These are phyloP conservation scores for Psettodes erumei DNA, from an alignment of 2,113 vertebrate species.

Conservation along the genomic window DNA sequence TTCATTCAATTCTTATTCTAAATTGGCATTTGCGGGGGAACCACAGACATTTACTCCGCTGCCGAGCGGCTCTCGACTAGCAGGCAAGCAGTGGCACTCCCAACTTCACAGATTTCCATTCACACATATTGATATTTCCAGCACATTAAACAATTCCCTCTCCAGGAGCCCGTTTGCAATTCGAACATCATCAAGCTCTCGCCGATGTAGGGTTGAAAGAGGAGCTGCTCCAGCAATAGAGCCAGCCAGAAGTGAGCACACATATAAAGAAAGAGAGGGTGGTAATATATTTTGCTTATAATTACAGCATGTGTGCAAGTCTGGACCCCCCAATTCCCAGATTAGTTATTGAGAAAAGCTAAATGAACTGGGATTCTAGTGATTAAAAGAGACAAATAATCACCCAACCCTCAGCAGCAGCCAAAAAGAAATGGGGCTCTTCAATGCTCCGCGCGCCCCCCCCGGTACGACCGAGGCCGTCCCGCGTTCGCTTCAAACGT, in stretches of 20 bases:
- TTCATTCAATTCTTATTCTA: constrained; percentile 32
- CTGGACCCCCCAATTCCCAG: constrained; percentile 75
- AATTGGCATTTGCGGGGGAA: constrained; percentile 36
- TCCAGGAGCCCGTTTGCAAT: constrained; percentile 19
- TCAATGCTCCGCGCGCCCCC: constrained; percentile 37
- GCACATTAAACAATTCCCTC: constrained; percentile 30
- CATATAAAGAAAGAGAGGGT: constrained; percentile 45
- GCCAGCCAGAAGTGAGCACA: constrained; percentile 62
- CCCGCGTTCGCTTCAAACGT: constrained; percentile 74
- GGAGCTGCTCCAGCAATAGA: constrained; percentile 6
- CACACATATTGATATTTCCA: constrained; percentile 36
- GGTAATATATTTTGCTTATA: constrained; percentile 76
- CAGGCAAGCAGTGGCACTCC: constrained; percentile 3
- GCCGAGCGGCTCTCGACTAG: constrained; percentile 12
- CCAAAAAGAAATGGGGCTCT: constrained; percentile 67
- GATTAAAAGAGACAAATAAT: constrained; percentile 90
- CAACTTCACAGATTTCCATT: constrained; percentile 25
- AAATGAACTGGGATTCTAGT: constrained; percentile 89
- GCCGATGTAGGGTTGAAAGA: constrained; percentile 34
- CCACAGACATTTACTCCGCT: background rate
- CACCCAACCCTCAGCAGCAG: constrained; percentile 84
- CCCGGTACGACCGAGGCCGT: constrained; percentile 35
- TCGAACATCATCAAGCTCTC: constrained; percentile 29
- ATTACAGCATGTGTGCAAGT: constrained; percentile 62
- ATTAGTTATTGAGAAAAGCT: constrained; percentile 89